Evolutionary conservation across 2,113 vertebrate genomes (phyloP).

Genomic region (Sorex araneus): DNA sequence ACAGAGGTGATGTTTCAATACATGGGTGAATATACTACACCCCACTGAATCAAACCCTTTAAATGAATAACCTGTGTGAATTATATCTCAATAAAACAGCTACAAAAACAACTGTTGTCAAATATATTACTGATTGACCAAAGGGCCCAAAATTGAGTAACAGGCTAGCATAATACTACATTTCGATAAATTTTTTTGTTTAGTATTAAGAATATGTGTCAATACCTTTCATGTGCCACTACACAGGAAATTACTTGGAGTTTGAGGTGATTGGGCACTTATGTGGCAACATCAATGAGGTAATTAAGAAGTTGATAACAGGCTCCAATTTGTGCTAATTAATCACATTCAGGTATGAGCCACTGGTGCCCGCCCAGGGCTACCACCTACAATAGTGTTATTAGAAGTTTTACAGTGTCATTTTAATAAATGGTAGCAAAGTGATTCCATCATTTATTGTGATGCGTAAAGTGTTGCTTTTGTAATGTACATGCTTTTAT

Average conservation of each 20-base stretch:
- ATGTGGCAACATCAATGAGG: accelerated
- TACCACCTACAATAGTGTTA: not conserved
- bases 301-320: not conserved
- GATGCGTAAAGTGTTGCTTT: not conserved
- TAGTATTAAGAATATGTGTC: not conserved
- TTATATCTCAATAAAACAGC: not conserved
- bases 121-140: not conserved
- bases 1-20: not conserved
- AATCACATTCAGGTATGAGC: too few species aligned
- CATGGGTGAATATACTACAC: not conserved
- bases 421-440: not conserved
- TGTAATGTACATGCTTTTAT: not conserved
- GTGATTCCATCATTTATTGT: not conserved
- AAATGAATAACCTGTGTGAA: not conserved
- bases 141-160: not conserved
- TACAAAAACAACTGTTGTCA: not conserved
- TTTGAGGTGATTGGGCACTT: not conserved
- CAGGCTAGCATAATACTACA: too few species aligned
- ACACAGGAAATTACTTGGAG: not conserved
- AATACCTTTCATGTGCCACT: not conserved
- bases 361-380: too few species aligned
- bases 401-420: not conserved
- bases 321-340: too few species aligned
- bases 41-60: not conserved
- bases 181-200: too few species aligned